These are phyloP conservation scores for Aquatica leii DNA, from an alignment of 2,888 invertebrate genomes.

Conservation along the genomic window DNA sequence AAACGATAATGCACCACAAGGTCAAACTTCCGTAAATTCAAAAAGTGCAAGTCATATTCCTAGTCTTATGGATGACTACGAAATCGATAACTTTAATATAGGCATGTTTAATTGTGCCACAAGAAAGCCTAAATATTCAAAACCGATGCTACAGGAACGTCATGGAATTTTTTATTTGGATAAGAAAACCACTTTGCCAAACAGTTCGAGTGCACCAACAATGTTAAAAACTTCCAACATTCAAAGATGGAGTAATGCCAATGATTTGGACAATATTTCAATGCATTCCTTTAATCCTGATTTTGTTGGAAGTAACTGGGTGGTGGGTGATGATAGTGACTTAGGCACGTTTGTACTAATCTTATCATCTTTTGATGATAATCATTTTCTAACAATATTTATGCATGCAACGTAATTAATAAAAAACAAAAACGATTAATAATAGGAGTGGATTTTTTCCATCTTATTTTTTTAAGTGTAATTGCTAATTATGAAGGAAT, in stretches of 20 bases:
- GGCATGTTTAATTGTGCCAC: slow-evolving; percentile 37
- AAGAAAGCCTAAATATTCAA: slow-evolving; percentile 24
- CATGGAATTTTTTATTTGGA: slow-evolving; percentile 41
- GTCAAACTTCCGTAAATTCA: slow-evolving; percentile 25
- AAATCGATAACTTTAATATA: slow-evolving; percentile 44
- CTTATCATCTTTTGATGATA: slow-evolving; percentile 2
- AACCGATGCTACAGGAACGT: slow-evolving; percentile 28
- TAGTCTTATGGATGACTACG: slow-evolving; percentile 37
- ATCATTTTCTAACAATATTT: slow-evolving; percentile 8
- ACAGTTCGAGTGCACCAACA: too few species aligned
- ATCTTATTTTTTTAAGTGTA: too few species aligned
- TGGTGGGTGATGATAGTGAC: slow-evolving; percentile 55
- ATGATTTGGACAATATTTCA: slow-evolving; percentile 53
- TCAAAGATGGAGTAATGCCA: slow-evolving; percentile 55
- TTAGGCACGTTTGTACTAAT: slow-evolving; percentile 55
- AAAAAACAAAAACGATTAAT: too few species aligned
- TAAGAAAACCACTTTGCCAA: too few species aligned
- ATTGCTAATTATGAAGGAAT: too few species aligned
- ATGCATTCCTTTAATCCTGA: slow-evolving; percentile 40
- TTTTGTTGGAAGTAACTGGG: slow-evolving; percentile 50
- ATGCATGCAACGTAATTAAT: too few species aligned
- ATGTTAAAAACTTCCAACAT: slow-evolving; percentile 41
- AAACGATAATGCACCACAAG: slow-evolving; percentile 9
- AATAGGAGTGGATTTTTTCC: too few species aligned
- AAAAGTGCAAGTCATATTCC: slow-evolving; percentile 25